A percentile compares a stretch with the other conserved stretches of the same genome.
Evolutionary conservation across 2,113 vertebrate species (phyloP).

Genomic region (Scomber japonicus): DNA sequence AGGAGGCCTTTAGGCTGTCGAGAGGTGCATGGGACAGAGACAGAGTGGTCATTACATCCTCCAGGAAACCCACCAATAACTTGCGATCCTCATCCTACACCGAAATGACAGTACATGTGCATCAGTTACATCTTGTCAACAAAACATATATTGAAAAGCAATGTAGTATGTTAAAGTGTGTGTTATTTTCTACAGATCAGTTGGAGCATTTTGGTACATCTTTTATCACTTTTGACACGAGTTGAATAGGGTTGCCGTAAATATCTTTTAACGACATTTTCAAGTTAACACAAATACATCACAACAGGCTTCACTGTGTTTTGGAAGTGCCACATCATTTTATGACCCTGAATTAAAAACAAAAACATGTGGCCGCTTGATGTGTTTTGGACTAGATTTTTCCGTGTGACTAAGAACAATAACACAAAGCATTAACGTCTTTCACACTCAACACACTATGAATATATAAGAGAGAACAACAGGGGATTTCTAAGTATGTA

Average conservation of each 20-base stretch:
- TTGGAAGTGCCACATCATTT: slow-evolving; percentile 25
- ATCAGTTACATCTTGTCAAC: neutral
- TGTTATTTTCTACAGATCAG: neutral
- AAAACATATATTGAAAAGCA: neutral
- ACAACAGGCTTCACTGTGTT: neutral
- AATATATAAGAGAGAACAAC: neutral
- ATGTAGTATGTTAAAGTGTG: neutral
- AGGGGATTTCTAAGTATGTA: too few relatives aligned
- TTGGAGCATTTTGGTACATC: neutral
- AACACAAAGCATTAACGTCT: too few relatives aligned
- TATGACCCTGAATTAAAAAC: slow-evolving; percentile 32
- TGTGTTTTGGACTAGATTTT: neutral
- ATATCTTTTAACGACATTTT: neutral
- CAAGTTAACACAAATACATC: slow-evolving; percentile 3
- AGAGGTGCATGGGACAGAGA: slow-evolving; percentile 96
- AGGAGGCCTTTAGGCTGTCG: slow-evolving; percentile 98
- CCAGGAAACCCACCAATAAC: slow-evolving; percentile 95
- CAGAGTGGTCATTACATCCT: slow-evolving; percentile 98
- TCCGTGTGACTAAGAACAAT: too few relatives aligned
- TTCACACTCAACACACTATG: neutral
- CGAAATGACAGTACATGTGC: neutral
- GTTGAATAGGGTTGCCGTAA: neutral
- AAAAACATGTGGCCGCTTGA: slow-evolving; percentile 32
- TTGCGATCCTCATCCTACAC: slow-evolving; percentile 97
- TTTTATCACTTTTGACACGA: neutral